A percentile compares a stretch with the other conserved stretches of the same genome.
These are phyloP conservation scores for Pan troglodytes DNA, from an alignment of 2,113 vertebrate species.

Conservation along the genomic window NHGRI_mPanTro3-v2.1_pri NC_072398.2:34481501-34482000, in stretches of 20 bases:
- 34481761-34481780: background rate
- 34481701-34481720: background rate
- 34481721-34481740: background rate
- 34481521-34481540: background rate
- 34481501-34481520: slow-evolving; percentile 1
- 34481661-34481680: background rate
- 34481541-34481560: background rate
- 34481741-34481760: background rate
- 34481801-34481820: background rate
- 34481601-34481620: background rate
- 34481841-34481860: background rate
- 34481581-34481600: background rate
- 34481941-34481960: too few species aligned
- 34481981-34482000: too few species aligned
- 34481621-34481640: background rate
- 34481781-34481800: background rate
- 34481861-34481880: background rate
- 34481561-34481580: background rate
- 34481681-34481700: background rate
- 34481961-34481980: too few species aligned
- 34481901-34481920: background rate
- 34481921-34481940: background rate
- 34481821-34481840: background rate
- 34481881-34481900: background rate
- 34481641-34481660: background rate